Conservation (phyloP, 2,888 invertebrate species). For the Aphodius sticticus region DNA sequence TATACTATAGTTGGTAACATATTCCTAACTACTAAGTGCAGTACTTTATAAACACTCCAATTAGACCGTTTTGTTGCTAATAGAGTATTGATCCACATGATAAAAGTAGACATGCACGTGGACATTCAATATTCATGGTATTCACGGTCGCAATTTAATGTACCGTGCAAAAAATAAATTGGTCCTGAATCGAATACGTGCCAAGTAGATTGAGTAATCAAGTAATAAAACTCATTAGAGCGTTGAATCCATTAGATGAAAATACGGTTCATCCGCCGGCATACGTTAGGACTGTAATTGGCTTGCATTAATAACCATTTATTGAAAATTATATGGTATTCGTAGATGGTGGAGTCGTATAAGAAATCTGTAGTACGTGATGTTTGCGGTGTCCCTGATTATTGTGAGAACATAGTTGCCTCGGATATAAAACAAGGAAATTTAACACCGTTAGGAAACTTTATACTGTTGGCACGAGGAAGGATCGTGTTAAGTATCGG, state of each 20-base stretch:
- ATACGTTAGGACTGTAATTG: background rate
- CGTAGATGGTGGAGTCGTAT: background rate
- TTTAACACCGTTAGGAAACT: conserved; percentile 4
- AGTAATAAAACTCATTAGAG: background rate
- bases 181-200: background rate
- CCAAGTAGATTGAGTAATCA: background rate
- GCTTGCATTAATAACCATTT: background rate
- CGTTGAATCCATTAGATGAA: background rate
- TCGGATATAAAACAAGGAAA: background rate
- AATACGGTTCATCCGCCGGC: background rate
- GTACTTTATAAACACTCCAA: too few species aligned
- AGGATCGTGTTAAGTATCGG: background rate
- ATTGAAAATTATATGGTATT: background rate
- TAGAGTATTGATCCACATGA: background rate
- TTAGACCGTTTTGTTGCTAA: too few species aligned
- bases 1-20: too few species aligned
- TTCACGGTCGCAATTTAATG: background rate
- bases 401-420: background rate
- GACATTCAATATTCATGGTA: background rate
- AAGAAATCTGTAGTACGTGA: background rate
- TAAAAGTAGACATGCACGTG: conserved; percentile 12
- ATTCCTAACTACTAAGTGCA: too few species aligned
- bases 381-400: background rate
- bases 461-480: background rate
- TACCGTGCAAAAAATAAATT: background rate